Evolutionary conservation across 2,888 invertebrate genomes (phyloP).

Genomic region (Synergus umbraculus): DNA sequence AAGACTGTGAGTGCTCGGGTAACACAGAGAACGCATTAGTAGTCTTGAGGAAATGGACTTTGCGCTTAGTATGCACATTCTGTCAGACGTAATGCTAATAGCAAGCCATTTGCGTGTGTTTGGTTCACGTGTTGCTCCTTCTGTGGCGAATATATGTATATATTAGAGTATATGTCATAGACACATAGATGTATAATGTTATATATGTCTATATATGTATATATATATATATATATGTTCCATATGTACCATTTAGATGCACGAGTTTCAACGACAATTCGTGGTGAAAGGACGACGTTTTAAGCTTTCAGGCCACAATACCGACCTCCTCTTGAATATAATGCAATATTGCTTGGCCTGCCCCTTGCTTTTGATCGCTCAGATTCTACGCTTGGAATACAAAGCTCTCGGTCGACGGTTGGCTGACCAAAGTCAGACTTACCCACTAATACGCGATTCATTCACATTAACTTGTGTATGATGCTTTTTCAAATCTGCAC

Average conservation of each 20-base stretch:
- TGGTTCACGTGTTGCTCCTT: constrained; percentile 9
- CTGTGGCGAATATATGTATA: background rate
- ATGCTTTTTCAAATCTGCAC: no score
- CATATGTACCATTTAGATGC: background rate
- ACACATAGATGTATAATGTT: background rate
- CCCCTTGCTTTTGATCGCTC: background rate
- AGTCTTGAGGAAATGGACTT: constrained; percentile 29
- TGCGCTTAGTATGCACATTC: constrained; percentile 34
- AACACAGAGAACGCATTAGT: constrained; percentile 22
- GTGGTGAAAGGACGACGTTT: background rate
- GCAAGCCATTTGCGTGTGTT: constrained; percentile 8
- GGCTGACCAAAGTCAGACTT: background rate
- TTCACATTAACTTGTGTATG: no score
- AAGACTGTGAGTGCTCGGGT: constrained; percentile 6
- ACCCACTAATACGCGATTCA: background rate
- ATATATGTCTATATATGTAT: background rate
- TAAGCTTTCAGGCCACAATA: constrained; percentile 6
- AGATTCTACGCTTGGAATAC: background rate
- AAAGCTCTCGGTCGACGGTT: background rate
- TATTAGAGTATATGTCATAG: background rate
- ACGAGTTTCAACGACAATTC: constrained; percentile 4
- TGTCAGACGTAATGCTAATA: constrained; percentile 32
- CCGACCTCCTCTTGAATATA: background rate
- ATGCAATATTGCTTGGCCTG: background rate
- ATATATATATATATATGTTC: background rate